Evolutionary conservation across 2,888 invertebrate species (phyloP), one percentile per base, ranked within the genome.

Genomic region (Sinohyriopsis cumingii): DNA sequence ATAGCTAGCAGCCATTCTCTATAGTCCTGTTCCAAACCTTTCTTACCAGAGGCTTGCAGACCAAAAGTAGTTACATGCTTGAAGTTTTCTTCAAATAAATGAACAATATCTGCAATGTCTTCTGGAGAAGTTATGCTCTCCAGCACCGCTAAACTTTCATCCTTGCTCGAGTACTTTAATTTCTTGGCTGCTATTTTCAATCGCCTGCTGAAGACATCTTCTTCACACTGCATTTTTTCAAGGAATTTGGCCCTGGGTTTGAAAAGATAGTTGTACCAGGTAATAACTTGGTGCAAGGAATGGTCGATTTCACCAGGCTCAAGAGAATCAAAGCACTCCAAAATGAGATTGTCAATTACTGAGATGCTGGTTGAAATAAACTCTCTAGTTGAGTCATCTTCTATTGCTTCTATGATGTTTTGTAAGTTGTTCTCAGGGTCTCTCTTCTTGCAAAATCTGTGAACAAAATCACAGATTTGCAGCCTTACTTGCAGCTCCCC

Each of bases 1-100:
- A 82, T 80, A 5, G 80, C 82, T 65, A 73, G 61, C 5, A 82
- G 71, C 82, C 82, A 82, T 62, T 82, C 82, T 25, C 70, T 75
- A 63, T 75, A 80, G 65, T 81, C 80, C 55, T 70, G 64, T 33
- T 82, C 82, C 5, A 82, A 61, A 19, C 74, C 77, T 62, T 73
- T 69, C 59, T 71, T 69, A 54, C 66, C 65, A 54, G 28, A 57
- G 9, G 62, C 64, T 18, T 54, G 55, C 3, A 71, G 25, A 2
- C 73, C 75, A 55, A 53, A 57, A 25, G 28, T 69, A 24, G 62
- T 33, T 22, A 62, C 67, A 9, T 76, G 73, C 24, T 67, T 53
- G 53, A 82, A 79, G 59, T 73, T 78, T 18, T 69, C 64, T 63
- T 82, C 81, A 63, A 75, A 75, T 20, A 75, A 56, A 55, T 67